phyloP scores from a whole-genome alignment of 2,113 vertebrate genomes.

The Xyliphius kryptos region DNA sequence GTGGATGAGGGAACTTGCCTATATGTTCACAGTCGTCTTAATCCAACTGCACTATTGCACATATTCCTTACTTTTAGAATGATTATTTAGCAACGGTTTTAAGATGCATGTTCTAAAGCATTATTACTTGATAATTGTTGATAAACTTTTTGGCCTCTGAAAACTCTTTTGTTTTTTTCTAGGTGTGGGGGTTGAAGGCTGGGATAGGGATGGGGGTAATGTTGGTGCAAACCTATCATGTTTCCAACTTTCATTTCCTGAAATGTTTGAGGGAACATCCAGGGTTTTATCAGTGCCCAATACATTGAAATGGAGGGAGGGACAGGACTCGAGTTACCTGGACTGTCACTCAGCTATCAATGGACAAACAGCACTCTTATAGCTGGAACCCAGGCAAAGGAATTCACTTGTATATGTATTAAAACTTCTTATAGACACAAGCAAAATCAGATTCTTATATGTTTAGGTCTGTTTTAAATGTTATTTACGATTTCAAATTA shows the following conservation, averaged over 20 bases:
- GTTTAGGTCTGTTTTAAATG: not conserved
- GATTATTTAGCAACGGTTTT: not conserved
- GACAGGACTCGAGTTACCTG: conserved; percentile 40
- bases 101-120: not conserved
- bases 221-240: conserved; percentile 40
- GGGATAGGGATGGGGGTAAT: conserved; percentile 17
- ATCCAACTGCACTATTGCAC: not conserved
- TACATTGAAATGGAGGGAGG: conserved; percentile 36
- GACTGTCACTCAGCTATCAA: conserved; percentile 42
- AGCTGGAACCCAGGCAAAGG: conserved; percentile 16
- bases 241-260: conserved; percentile 52
- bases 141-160: conserved; percentile 30
- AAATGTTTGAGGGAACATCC: conserved; percentile 51
- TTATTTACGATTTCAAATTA: too few species aligned
- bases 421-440: not conserved
- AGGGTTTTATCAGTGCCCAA: conserved; percentile 45
- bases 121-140: conserved; percentile 34
- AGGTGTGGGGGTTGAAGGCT: conserved; percentile 11
- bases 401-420: not conserved
- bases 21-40: not conserved
- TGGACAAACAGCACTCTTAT: conserved; percentile 42
- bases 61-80: not conserved
- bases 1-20: conserved; percentile 8
- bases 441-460: not conserved
- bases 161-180: conserved; percentile 39